Conservation (phyloP, 2,113 vertebrate species). For the Camelus bactrianus region DNA sequence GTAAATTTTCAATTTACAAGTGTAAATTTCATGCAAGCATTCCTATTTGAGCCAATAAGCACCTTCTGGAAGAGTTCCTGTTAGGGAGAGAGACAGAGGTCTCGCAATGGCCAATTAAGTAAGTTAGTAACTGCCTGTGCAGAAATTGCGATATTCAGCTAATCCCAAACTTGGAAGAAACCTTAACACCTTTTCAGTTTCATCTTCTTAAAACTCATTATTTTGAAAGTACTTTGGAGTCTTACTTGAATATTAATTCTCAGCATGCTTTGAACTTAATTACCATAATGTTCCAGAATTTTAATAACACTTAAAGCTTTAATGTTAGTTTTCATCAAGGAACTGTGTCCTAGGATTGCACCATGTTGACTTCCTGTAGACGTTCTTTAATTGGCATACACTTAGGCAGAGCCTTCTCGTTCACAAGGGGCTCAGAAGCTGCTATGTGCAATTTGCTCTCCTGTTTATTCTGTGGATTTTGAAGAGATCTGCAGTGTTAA, state of each 20-base stretch:
- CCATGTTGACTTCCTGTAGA: not conserved
- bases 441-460: not conserved
- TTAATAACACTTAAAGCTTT: conserved; percentile 49
- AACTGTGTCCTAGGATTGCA: conserved; percentile 18
- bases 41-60: not conserved
- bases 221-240: conserved; percentile 27
- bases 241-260: conserved; percentile 55
- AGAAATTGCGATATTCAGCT: conserved; percentile 19
- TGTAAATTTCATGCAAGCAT: not conserved
- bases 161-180: conserved; percentile 40
- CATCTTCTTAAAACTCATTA: conserved; percentile 50
- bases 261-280: conserved; percentile 32
- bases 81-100: not conserved
- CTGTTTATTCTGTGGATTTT: conserved; percentile 12
- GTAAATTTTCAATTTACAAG: not conserved
- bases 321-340: conserved; percentile 7
- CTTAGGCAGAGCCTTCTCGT: not conserved
- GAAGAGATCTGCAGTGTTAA: not conserved
- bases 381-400: conserved; percentile 10
- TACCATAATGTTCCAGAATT: conserved; percentile 52
- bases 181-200: not conserved
- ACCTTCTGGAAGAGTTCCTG: not conserved
- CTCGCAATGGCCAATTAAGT: not conserved
- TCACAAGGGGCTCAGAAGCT: not conserved
- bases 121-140: not conserved